phyloP scores from a whole-genome alignment of 2,113 vertebrate species.

The Origma solitaria region DNA sequence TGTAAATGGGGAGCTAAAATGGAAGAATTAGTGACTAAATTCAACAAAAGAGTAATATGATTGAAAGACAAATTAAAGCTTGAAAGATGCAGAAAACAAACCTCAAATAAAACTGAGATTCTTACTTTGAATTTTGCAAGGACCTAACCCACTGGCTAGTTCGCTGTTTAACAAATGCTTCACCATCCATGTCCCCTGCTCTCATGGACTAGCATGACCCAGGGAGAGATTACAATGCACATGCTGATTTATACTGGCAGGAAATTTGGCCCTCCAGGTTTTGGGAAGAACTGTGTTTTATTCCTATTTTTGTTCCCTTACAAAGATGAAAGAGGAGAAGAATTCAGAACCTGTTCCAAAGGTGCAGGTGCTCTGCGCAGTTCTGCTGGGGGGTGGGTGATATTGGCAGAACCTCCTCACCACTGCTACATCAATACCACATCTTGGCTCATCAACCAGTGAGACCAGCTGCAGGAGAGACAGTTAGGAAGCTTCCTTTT shows the following conservation, averaged over 20 bases:
- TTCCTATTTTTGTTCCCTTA: slow-evolving; percentile 11
- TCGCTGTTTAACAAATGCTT: background rate
- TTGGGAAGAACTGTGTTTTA: slow-evolving; percentile 31
- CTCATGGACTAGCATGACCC: background rate
- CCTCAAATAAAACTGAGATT: background rate
- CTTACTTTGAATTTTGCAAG: background rate
- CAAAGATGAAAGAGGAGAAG: slow-evolving; percentile 39
- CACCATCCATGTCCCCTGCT: background rate
- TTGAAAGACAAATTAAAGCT: background rate
- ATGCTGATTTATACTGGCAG: slow-evolving; percentile 11
- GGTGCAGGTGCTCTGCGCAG: slow-evolving; percentile 16
- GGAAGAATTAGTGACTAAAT: background rate
- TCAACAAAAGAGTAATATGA: background rate
- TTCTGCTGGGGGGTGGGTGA: slow-evolving; percentile 33
- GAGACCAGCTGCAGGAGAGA: slow-evolving; percentile 60
- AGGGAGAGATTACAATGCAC: background rate
- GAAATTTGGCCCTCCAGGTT: slow-evolving; percentile 25
- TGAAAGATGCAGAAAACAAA: background rate
- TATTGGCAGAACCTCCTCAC: slow-evolving; percentile 22
- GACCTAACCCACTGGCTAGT: background rate
- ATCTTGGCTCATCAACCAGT: slow-evolving; percentile 57
- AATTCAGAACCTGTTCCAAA: slow-evolving; percentile 58
- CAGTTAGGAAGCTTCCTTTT: slow-evolving; percentile 55
- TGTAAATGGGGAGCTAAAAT: background rate
- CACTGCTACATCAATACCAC: slow-evolving; percentile 19